These are phyloP conservation scores for Uropetala carovei DNA, from an alignment of 2,888 invertebrate genomes.

Conservation along the genomic window DNA sequence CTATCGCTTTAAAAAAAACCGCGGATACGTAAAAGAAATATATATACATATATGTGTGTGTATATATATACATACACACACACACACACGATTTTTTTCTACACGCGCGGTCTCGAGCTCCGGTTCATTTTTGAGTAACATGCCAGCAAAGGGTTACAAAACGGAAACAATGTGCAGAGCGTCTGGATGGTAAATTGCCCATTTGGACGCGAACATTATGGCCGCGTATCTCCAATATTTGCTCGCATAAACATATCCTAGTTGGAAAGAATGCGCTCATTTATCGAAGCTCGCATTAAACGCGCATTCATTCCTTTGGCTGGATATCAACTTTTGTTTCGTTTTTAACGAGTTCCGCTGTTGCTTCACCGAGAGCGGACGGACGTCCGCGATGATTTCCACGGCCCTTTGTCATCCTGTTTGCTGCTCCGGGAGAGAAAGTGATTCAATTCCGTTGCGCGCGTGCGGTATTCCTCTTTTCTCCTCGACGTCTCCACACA, in stretches of 20 bases:
- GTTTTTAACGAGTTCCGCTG: constrained; percentile 6
- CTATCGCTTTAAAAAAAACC: background rate
- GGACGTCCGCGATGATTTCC: background rate
- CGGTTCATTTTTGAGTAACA: background rate
- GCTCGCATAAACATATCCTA: too few relatives aligned
- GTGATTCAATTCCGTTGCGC: background rate
- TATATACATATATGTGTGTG: too few relatives aligned
- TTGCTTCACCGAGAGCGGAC: background rate
- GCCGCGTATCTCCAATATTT: too few relatives aligned
- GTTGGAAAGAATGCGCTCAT: constrained; percentile 37
- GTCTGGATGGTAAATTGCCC: too few relatives aligned
- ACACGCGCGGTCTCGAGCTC: background rate
- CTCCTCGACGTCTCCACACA: background rate
- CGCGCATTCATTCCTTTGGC: constrained; percentile 31
- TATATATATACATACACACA: too few relatives aligned
- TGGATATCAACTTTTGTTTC: constrained; percentile 24
- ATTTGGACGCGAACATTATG: too few relatives aligned
- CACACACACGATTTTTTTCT: too few relatives aligned
- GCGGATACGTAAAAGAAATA: background rate
- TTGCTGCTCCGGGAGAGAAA: background rate
- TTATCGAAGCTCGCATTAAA: constrained; percentile 9
- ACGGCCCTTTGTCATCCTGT: background rate
- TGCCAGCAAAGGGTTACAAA: background rate
- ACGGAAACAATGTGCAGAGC: background rate
- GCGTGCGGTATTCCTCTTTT: constrained; percentile 4